A percentile compares a stretch with the other conserved stretches of the same genome.
These are phyloP conservation scores for Coecobrya sp. DNA, from an alignment of 2,888 invertebrate genomes.

Conservation along the genomic window DNA sequence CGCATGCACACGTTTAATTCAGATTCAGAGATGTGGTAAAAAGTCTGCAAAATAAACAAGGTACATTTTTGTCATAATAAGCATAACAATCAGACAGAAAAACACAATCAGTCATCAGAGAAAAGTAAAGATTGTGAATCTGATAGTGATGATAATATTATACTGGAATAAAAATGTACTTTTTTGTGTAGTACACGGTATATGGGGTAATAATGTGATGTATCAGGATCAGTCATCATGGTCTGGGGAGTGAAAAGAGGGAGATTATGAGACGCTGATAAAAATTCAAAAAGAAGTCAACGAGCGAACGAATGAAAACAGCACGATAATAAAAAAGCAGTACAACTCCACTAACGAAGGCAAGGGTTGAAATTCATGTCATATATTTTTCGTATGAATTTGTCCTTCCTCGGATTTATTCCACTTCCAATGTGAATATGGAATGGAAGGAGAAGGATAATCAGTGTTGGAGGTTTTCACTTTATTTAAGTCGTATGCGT, in stretches of 20 bases:
- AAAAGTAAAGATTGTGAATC: conserved; percentile 4
- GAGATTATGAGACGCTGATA: conserved; percentile 19
- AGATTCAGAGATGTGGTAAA: not conserved
- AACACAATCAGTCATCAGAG: conserved; percentile 17
- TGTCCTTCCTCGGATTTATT: conserved; percentile 12
- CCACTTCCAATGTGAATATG: not conserved
- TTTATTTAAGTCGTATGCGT: not conserved
- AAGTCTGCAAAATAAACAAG: conserved; percentile 36
- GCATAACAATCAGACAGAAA: not conserved
- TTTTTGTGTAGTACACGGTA: not conserved
- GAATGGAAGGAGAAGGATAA: not conserved
- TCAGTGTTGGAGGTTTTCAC: not conserved
- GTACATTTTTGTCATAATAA: conserved; percentile 43
- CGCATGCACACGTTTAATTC: not conserved
- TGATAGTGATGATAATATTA: conserved; percentile 31
- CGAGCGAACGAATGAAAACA: not conserved
- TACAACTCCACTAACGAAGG: not conserved
- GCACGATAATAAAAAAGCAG: not conserved
- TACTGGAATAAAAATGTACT: conserved; percentile 5
- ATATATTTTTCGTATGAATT: conserved; percentile 1
- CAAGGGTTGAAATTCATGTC: conserved; percentile 11
- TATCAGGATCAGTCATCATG: conserved; percentile 37
- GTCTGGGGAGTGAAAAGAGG: not conserved
- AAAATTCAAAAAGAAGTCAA: conserved; percentile 16
- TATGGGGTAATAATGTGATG: not conserved